Percentiles rank a stretch among this genome's conserved stretches.
Evolutionary conservation across 1,140 invertebrate species (phyloP).

Genomic region (Alviniconcha marisindica): DNA sequence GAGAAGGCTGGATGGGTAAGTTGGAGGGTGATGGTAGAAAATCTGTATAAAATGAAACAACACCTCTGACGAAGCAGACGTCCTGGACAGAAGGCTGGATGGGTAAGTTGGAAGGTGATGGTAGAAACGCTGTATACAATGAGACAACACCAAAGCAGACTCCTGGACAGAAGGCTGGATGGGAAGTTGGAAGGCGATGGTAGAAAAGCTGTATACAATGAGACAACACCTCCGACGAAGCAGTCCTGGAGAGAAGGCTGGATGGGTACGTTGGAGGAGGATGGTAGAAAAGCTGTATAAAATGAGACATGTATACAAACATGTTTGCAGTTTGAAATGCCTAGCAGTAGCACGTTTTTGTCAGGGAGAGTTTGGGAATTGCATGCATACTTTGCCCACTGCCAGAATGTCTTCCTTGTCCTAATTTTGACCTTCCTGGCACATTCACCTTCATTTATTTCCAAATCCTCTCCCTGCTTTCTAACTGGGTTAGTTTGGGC

Average conservation of each 20-base stretch:
- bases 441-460: no score
- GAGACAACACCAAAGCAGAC: background rate
- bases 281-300: background rate
- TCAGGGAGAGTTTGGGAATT: no score
- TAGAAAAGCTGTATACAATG: no score
- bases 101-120: background rate
- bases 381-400: no score
- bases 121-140: background rate
- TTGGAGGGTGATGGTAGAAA: background rate
- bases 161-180: background rate
- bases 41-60: background rate
- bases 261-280: background rate
- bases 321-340: no score
- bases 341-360: no score
- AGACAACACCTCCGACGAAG: background rate
- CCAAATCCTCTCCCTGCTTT: no score
- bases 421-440: no score
- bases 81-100: background rate
- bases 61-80: background rate
- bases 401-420: no score
- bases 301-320: no score
- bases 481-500: no score
- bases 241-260: constrained; percentile 6
- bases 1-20: background rate
- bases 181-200: no score